Base-by-base conservation (phyloP, 2,888 invertebrate species). In the Gymnoscelis rufifasciata region DNA sequence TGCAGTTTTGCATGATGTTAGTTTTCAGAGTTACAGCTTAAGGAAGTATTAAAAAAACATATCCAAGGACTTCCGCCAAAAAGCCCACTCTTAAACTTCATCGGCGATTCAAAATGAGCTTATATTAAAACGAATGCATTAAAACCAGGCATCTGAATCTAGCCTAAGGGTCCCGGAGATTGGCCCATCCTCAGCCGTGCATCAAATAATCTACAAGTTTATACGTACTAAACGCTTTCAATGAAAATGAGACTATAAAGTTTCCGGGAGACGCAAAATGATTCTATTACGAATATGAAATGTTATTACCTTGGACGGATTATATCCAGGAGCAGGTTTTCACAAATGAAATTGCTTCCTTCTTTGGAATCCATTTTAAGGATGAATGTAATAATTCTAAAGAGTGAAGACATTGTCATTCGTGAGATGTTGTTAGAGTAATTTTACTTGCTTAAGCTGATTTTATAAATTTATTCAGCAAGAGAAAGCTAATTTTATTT, bases 261-360 rank as follows among this genome's bases (percentile, higher is more conserved):
- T 87, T 84, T 81, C 83, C 76, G 74, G 70, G 80, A 82, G 86
- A 83, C 84, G 82, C 78, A 77, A 77, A 87, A 82, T 86, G 86
- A 87, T 87, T 87, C 84, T 84, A 87, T 88, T 88, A 87, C 82
- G 87, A 88, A 87, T 87, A 86, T 88, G 88, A 87, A 88, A 88
- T 84, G 86, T 82, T 88, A 88, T 87, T 88, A 87, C 84, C 78
- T 83, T 72, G 83, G 84, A 87, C 81, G 87, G 84, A 88, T 87
- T 88, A 88, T 86, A 87, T 87, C 86, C 76, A 84, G 83, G 62
- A 86, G 81, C 84, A 83, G 86, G 86, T 86, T 84, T 78, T 82
- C 76, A 80, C 83, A 86, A 86, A 87, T 84, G 86, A 88, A 87
- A 87, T 87, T 87, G 83, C 86, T 86, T 83, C 78, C 82, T 83